Evolutionary conservation across 2,888 invertebrate genomes (phyloP).

Genomic region (Eilema depressum): DNA sequence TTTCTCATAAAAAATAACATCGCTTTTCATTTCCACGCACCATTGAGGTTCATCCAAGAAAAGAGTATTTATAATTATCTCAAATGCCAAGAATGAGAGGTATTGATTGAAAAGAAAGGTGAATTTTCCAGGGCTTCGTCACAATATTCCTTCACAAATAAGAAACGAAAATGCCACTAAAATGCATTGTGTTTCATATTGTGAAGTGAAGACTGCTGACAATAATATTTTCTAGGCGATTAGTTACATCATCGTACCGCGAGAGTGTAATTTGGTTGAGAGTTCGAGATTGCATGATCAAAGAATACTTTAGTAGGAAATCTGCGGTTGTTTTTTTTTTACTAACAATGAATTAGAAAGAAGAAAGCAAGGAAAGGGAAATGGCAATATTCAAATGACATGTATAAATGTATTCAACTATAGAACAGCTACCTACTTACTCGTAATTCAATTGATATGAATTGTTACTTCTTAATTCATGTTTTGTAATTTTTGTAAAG

Average conservation of each 20-base stretch:
- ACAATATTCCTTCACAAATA: neutral
- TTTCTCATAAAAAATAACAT: neutral
- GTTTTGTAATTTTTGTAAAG: too few species aligned
- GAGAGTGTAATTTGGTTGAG: constrained; percentile 8
- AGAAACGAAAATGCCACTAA: neutral
- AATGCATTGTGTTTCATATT: neutral
- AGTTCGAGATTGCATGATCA: neutral
- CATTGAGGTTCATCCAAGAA: neutral
- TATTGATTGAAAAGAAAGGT: neutral
- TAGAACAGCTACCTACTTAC: neutral
- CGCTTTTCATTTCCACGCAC: neutral
- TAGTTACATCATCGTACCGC: neutral
- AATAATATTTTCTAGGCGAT: neutral
- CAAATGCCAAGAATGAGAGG: neutral
- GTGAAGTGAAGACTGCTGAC: neutral
- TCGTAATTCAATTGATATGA: too few species aligned
- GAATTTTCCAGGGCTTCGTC: neutral
- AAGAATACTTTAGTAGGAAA: neutral
- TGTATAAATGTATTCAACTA: neutral
- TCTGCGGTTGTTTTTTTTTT: neutral
- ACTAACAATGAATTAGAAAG: neutral
- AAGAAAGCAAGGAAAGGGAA: neutral
- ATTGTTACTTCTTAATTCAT: too few species aligned
- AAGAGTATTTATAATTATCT: neutral
- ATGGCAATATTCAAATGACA: neutral